phyloP scores from a whole-genome alignment of 2,113 vertebrate genomes.

The Phaethon lepturus region DNA sequence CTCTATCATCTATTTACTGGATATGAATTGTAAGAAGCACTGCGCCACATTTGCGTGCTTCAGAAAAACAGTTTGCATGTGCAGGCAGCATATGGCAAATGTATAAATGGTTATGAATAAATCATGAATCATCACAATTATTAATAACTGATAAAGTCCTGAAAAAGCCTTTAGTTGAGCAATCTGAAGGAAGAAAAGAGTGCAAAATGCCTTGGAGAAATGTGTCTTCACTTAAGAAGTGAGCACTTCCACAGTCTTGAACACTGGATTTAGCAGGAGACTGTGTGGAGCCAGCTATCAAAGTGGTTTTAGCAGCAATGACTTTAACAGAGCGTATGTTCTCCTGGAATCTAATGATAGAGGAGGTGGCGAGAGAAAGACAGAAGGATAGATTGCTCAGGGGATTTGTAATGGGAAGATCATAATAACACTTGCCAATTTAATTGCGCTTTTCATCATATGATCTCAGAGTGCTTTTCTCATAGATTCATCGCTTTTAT shows the following conservation, averaged over 20 bases:
- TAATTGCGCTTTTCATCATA: constrained; percentile 51
- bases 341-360: constrained; percentile 41
- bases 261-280: constrained; percentile 19
- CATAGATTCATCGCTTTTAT: constrained; percentile 52
- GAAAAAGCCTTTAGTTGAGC: constrained; percentile 50
- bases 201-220: constrained; percentile 49
- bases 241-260: not conserved
- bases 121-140: constrained; percentile 65
- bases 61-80: constrained; percentile 41
- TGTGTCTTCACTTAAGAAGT: not conserved
- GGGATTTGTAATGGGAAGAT: constrained; percentile 61
- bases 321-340: not conserved
- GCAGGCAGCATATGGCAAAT: constrained; percentile 62
- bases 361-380: constrained; percentile 10
- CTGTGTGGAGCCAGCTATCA: constrained; percentile 54
- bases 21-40: constrained; percentile 27
- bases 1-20: constrained; percentile 17
- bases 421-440: constrained; percentile 52
- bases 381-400: not conserved
- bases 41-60: not conserved
- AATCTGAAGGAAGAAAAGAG: constrained; percentile 13
- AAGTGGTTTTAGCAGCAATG: constrained; percentile 18
- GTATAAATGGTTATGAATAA: constrained; percentile 70
- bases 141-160: constrained; percentile 67
- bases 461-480: constrained; percentile 60